These are phyloP conservation scores for Parazoanthus swiftii DNA, from an alignment of 92 coral and sea anemone genomes.

Conservation along the genomic window DNA sequence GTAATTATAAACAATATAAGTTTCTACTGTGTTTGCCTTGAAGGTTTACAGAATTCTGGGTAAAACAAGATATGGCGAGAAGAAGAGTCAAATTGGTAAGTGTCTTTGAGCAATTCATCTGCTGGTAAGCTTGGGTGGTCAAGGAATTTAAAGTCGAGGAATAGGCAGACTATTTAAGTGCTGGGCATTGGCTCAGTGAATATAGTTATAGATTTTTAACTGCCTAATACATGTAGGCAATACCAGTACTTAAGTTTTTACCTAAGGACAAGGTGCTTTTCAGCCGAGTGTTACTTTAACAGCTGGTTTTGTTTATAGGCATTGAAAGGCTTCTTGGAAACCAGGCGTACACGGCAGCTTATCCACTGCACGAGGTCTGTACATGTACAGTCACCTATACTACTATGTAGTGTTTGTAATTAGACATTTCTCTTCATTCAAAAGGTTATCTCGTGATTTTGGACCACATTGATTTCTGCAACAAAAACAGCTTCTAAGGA, in stretches of 20 bases:
- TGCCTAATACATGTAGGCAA: too few species aligned
- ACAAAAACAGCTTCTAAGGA: too few species aligned
- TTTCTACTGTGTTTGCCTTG: neutral
- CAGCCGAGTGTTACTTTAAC: neutral
- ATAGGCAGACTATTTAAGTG: too few species aligned
- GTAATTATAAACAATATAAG: neutral
- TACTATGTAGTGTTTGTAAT: too few species aligned
- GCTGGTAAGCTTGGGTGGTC: neutral
- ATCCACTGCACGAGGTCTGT: constrained; percentile 55
- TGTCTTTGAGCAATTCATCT: neutral
- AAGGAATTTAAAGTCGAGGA: too few species aligned
- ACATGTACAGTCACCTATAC: neutral
- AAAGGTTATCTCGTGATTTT: too few species aligned
- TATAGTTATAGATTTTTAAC: too few species aligned
- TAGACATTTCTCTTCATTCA: too few species aligned
- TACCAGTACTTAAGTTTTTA: neutral
- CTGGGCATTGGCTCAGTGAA: too few species aligned
- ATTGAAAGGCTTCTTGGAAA: constrained; percentile 76
- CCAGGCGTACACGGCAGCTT: constrained; percentile 81
- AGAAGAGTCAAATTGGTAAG: constrained; percentile 39
- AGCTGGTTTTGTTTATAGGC: constrained; percentile 54
- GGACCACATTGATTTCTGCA: too few species aligned
- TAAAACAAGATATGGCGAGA: constrained; percentile 41
- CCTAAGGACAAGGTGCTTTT: neutral
- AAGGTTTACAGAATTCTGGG: constrained; percentile 42